A percentile compares a stretch with the other conserved stretches of the same genome.
Conservation (phyloP, 1,140 invertebrate genomes). For the Cherax quadricarinatus region DNA sequence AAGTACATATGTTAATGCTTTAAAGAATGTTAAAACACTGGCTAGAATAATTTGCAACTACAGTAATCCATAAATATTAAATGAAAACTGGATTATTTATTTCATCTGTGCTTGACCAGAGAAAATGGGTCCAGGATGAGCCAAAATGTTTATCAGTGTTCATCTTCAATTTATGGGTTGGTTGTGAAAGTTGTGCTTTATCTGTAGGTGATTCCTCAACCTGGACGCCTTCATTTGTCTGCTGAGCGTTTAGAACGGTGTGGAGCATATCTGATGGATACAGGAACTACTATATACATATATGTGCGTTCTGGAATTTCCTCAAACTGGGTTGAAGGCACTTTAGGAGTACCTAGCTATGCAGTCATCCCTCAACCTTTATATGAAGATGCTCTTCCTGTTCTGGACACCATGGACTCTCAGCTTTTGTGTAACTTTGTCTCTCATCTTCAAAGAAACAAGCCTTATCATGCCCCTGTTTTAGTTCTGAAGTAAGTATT, state of each 20-base stretch:
- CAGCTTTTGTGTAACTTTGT: constrained; percentile 89
- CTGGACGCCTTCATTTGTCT: constrained; percentile 81
- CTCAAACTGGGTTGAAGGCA: constrained; percentile 85
- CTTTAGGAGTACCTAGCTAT: constrained; percentile 78
- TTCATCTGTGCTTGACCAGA: too few relatives aligned
- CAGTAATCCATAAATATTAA: too few relatives aligned
- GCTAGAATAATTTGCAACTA: too few relatives aligned
- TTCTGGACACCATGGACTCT: constrained; percentile 86
- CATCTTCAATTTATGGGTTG: too few relatives aligned
- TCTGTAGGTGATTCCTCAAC: constrained; percentile 76
- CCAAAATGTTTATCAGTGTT: too few relatives aligned
- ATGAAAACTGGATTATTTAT: too few relatives aligned
- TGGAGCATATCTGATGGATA: constrained; percentile 95
- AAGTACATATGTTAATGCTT: too few relatives aligned
- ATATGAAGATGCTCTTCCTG: constrained; percentile 82
- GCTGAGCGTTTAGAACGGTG: constrained; percentile 87
- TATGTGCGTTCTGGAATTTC: constrained; percentile 91
- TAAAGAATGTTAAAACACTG: too few relatives aligned
- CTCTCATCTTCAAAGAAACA: constrained; percentile 83
- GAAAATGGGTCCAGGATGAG: too few relatives aligned
- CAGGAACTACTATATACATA: constrained; percentile 88
- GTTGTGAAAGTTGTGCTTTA: background rate
- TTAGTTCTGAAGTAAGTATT: constrained; percentile 51
- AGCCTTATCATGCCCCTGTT: constrained; percentile 51
- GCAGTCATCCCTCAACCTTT: constrained; percentile 80